Base-by-base conservation (phyloP, 1,140 invertebrate genomes). In the Pseudomyrmex cubaensis region DNA sequence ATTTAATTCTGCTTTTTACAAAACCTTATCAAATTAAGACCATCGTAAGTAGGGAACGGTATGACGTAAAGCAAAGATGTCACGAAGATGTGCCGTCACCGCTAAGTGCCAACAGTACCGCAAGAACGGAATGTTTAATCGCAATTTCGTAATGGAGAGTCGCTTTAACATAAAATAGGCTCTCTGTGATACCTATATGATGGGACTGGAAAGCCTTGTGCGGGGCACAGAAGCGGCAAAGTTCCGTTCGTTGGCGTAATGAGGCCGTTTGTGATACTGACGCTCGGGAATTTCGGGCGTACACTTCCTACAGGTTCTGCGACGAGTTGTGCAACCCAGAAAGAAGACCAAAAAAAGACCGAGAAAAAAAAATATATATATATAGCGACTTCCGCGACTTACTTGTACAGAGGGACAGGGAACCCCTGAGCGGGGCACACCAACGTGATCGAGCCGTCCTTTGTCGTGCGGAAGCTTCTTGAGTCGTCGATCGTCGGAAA, bases 271-370 rank as follows among this genome's bases (percentile, higher is more conserved):
- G 96, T 95, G 83, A 95, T 96, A 93, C 94, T 94, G 90, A 96
- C 93, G 85, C 95, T 96, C 85, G 96, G 95, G 91, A 96, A 96
- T 93, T 96, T 96, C 73, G 96, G 96, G 84, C 95, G 95, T 80
- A 96, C 95, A 90, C 96, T 96, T 89, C 95, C 96, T 90, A 96
- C 94, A 46, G 96, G 96, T 92, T 96, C 96, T 96, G 94, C 90
- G 90, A 35, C 5, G 44, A 17, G 35, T 54, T 9, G 17, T 48
- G 46, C 25, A 5, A 59, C n/a, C 66, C 61, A 22, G 35, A 2
- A 13, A 62, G 15, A 62, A 56, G 22, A n/a, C 25, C 8, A 25
- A 25, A 64, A 77, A 72, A 44, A 57, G 48, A 25, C 25, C 25
- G 25, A 25, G 4, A 25, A 25, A 44, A 62, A 7, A 54, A 13